Conservation (phyloP, 2,113 vertebrate genomes). For the Urocolius indicus region DNA sequence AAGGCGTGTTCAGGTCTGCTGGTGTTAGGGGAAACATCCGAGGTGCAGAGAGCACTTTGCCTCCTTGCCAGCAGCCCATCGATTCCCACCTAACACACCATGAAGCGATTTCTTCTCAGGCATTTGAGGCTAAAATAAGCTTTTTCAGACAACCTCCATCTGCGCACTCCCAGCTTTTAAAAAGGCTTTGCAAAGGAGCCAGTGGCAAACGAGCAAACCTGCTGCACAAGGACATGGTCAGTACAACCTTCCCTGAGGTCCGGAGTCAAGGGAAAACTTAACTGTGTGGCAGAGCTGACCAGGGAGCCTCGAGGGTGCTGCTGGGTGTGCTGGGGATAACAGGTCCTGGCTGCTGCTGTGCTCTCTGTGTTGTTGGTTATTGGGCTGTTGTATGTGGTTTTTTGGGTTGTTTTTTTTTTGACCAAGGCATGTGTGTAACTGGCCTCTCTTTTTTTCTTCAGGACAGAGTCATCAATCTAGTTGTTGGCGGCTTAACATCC, state of each 20-base stretch:
- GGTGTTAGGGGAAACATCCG: background rate
- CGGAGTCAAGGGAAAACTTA: background rate
- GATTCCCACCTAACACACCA: background rate
- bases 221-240: background rate
- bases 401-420: background rate
- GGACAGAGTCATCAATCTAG: constrained; percentile 95
- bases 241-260: background rate
- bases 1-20: background rate
- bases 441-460: constrained; percentile 55
- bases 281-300: background rate
- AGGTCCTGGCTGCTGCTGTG: background rate
- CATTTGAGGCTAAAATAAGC: background rate
- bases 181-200: background rate
- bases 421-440: background rate
- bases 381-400: background rate
- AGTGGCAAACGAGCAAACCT: background rate
- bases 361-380: background rate
- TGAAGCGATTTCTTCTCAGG: background rate
- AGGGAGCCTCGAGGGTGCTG: background rate
- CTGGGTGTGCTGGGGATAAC: background rate
- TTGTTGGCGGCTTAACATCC: constrained; percentile 87
- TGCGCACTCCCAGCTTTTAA: background rate
- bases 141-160: background rate
- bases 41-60: background rate
- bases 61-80: background rate